Conservation (phyloP, 1,140 invertebrate species). For the Camponotus vicinus region DNA sequence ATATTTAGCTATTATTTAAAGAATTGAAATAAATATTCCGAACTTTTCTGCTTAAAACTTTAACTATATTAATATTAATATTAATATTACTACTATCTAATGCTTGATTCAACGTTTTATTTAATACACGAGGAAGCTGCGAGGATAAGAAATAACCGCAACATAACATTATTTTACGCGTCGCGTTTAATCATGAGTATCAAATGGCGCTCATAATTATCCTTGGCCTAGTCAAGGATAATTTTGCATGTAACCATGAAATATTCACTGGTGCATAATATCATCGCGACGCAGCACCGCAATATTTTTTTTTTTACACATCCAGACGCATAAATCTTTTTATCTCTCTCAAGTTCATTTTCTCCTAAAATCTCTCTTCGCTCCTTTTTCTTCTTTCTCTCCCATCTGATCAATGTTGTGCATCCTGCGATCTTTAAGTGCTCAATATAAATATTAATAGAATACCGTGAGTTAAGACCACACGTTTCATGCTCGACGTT, state of each 20-base stretch:
- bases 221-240: conserved; percentile 5
- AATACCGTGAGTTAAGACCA: conserved; percentile 22
- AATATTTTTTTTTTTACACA: background rate
- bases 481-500: conserved; percentile 22
- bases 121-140: background rate
- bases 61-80: background rate
- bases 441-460: conserved; percentile 64
- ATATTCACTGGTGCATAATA: conserved; percentile 33
- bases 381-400: background rate
- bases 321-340: background rate
- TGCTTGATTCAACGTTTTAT: background rate
- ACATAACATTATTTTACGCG: background rate
- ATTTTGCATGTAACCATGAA: conserved; percentile 25
- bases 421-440: conserved; percentile 29
- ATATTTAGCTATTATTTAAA: background rate
- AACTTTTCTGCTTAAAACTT: background rate
- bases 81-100: background rate
- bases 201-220: conserved; percentile 23
- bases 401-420: conserved; percentile 15
- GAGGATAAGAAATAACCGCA: background rate
- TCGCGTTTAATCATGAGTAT: conserved; percentile 8
- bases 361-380: conserved; percentile 30
- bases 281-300: background rate
- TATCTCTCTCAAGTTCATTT: background rate
- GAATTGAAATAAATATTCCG: background rate